Conservation (phyloP, 2,797 vertebrate species). For the Acanthornis magna region DNA sequence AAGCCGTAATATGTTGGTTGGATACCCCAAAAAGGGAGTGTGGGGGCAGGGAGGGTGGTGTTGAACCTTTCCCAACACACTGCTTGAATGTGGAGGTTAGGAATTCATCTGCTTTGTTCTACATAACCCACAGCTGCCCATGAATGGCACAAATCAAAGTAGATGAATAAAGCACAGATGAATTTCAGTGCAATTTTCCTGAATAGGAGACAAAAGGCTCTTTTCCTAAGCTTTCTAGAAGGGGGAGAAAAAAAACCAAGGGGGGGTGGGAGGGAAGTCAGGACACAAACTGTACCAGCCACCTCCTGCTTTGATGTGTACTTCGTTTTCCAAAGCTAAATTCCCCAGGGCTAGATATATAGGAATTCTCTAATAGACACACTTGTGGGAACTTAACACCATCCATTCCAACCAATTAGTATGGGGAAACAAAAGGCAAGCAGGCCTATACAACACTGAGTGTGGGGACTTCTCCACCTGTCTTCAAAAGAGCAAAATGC, state of each 20-base stretch:
- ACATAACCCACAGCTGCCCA: background rate
- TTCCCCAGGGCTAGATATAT: slow-evolving; percentile 10
- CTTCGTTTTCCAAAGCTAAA: slow-evolving; percentile 58
- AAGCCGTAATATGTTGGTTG: background rate
- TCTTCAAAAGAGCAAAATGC: slow-evolving; percentile 5
- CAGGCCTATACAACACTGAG: background rate
- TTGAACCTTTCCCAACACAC: background rate
- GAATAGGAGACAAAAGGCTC: slow-evolving; percentile 60
- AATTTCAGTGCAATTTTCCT: slow-evolving; percentile 59
- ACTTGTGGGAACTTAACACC: slow-evolving; percentile 36
- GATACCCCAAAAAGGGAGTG: background rate
- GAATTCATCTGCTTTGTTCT: slow-evolving; percentile 22
- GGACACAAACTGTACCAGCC: slow-evolving; percentile 38
- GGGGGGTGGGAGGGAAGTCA: background rate
- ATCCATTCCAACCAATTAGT: slow-evolving; percentile 34
- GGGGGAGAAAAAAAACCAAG: background rate
- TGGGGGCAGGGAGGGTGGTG: background rate
- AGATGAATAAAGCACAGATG: slow-evolving; percentile 33
- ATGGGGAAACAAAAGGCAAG: slow-evolving; percentile 20
- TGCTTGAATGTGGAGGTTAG: slow-evolving; percentile 14
- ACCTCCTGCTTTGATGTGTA: slow-evolving; percentile 55
- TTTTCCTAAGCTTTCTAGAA: slow-evolving; percentile 49
- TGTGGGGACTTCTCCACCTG: background rate
- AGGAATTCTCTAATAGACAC: slow-evolving; percentile 39
- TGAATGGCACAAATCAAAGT: slow-evolving; percentile 34